phyloP scores from a whole-genome alignment of 2,888 invertebrate species.

The Fragum sueziense region DNA sequence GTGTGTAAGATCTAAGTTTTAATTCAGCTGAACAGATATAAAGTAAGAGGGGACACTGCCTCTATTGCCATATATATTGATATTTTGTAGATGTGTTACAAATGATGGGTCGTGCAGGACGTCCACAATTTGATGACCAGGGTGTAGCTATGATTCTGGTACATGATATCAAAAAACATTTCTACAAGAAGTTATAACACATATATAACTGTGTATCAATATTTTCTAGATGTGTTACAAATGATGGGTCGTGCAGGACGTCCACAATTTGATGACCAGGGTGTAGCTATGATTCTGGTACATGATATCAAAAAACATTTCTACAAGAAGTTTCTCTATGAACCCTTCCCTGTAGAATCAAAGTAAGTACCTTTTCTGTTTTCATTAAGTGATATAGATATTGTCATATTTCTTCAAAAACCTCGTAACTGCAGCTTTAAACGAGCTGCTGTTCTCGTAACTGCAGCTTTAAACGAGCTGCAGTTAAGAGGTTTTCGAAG shows the following conservation, averaged over 20 bases:
- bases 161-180: constrained; percentile 98
- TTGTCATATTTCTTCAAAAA: too few species aligned
- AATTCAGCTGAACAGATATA: too few species aligned
- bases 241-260: constrained; percentile 99
- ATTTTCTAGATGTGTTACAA: constrained; percentile 92
- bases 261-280: constrained; percentile 97
- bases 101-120: constrained; percentile 99
- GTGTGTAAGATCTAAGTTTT: too few species aligned
- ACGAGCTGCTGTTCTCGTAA: too few species aligned
- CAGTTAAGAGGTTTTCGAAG: too few species aligned
- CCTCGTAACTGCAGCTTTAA: too few species aligned
- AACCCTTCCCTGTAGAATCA: constrained; percentile 99
- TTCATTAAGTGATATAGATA: too few species aligned
- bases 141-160: constrained; percentile 88
- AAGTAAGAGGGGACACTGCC: too few species aligned
- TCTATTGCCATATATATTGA: too few species aligned
- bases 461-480: too few species aligned
- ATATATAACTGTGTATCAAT: too few species aligned
- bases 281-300: constrained; percentile 86
- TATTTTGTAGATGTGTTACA: constrained; percentile 92
- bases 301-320: constrained; percentile 99
- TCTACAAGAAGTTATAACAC: constrained; percentile 99
- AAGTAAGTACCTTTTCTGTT: constrained; percentile 81
- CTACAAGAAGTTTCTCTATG: constrained; percentile 99
- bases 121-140: constrained; percentile 97